phyloP scores from a whole-genome alignment of 2,888 invertebrate genomes.

The Andrena chrysosceles region DNA sequence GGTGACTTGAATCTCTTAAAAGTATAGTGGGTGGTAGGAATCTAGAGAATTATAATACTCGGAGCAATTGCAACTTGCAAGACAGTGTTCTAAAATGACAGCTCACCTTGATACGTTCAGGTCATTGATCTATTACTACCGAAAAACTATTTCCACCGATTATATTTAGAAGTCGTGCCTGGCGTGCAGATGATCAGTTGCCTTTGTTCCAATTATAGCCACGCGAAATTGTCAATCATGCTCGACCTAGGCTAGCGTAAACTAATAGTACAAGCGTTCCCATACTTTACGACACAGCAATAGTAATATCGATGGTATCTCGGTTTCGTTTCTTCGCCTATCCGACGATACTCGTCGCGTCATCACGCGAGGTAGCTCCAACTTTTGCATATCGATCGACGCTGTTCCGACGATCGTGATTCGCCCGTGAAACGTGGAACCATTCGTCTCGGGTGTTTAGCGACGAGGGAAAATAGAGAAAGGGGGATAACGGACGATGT shows the following conservation, averaged over 20 bases:
- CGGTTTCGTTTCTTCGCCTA: neutral
- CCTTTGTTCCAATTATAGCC: neutral
- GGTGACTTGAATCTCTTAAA: neutral
- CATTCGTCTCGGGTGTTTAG: neutral
- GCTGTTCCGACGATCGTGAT: neutral
- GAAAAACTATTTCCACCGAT: no score
- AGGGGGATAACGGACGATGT: neutral
- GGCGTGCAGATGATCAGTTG: no score
- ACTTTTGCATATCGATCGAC: slow-evolving; percentile 15
- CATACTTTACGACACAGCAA: neutral
- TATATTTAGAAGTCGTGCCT: no score
- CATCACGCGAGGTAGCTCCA: neutral
- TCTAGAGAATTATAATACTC: neutral
- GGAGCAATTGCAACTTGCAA: neutral
- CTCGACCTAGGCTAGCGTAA: neutral
- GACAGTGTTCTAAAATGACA: no score
- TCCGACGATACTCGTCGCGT: neutral
- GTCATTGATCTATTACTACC: no score
- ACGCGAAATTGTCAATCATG: neutral
- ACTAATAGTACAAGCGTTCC: neutral
- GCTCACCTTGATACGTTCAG: no score
- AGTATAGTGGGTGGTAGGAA: neutral
- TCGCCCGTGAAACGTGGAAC: neutral
- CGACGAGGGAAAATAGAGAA: neutral
- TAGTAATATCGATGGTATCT: neutral